Conservation (phyloP, 2,888 invertebrate genomes). For the Auanema freiburgensis region DNA sequence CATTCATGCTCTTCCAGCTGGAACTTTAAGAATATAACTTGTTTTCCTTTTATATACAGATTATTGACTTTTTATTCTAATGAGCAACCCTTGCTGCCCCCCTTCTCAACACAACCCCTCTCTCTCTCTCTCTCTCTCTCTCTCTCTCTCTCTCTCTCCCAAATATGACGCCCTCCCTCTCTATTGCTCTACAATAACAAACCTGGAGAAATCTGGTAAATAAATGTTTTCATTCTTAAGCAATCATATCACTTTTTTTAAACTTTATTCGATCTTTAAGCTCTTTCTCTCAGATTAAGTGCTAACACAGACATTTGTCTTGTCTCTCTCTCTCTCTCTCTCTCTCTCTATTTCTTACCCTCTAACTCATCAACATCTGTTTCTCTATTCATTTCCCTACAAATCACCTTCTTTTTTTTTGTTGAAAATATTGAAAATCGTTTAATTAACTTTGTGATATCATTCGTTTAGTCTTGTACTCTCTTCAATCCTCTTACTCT, state of each 20-base stretch:
- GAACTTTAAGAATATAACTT: too few species aligned
- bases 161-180: background rate
- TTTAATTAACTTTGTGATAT: too few species aligned
- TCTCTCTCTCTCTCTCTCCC: background rate
- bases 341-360: background rate
- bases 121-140: conserved; percentile 1
- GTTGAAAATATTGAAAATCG: too few species aligned
- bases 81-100: background rate
- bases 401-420: too few species aligned
- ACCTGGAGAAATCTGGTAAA: background rate
- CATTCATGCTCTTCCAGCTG: too few species aligned
- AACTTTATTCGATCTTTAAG: conserved; percentile 2
- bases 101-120: conserved; percentile 2
- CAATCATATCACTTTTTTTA: conserved; percentile 1
- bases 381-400: background rate
- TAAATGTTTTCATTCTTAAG: background rate
- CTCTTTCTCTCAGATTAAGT: background rate
- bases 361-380: conserved; percentile 4
- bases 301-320: background rate
- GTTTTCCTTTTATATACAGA: too few species aligned
- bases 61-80: too few species aligned
- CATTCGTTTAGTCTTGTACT: too few species aligned
- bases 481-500: too few species aligned
- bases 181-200: background rate
- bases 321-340: conserved; percentile 5